Evolutionary conservation across 2,797 vertebrate species (phyloP).

Genomic region (Bradypodion ventrale): DNA sequence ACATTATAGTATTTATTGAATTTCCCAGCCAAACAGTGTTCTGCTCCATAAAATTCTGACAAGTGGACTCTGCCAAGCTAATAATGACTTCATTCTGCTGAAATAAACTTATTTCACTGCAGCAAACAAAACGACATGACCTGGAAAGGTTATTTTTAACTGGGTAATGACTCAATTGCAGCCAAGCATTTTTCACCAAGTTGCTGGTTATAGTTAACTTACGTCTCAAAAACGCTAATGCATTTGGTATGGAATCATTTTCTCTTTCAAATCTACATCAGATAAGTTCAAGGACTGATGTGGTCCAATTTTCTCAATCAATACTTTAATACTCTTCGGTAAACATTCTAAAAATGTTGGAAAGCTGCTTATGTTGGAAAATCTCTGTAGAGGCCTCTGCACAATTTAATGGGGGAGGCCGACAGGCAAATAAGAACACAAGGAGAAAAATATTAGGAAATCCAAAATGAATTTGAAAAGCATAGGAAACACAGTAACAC

Average conservation of each 20-base stretch:
- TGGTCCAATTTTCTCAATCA: constrained; percentile 36
- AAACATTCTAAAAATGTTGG: constrained; percentile 20
- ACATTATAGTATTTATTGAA: constrained; percentile 94
- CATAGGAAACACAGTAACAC: background rate
- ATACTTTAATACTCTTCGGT: constrained; percentile 37
- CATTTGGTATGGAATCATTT: constrained; percentile 13
- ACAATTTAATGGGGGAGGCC: too few relatives aligned
- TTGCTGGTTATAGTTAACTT: constrained; percentile 61
- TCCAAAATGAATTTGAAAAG: background rate
- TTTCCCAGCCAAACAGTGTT: constrained; percentile 88
- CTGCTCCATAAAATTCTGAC: constrained; percentile 93
- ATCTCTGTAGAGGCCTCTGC: background rate
- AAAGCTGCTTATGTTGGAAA: background rate
- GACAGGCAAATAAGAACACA: background rate
- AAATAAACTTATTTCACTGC: constrained; percentile 97
- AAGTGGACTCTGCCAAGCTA: constrained; percentile 90
- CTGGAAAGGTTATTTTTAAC: constrained; percentile 96
- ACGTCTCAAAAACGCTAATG: constrained; percentile 61
- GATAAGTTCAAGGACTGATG: constrained; percentile 28
- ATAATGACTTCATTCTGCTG: constrained; percentile 91
- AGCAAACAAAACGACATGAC: constrained; percentile 94
- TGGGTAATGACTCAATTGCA: constrained; percentile 86
- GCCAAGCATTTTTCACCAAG: constrained; percentile 75
- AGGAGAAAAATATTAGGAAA: background rate
- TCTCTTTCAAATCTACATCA: constrained; percentile 20